These are phyloP conservation scores for Morus bassanus DNA, from an alignment of 2,797 vertebrate species.

Conservation along the genomic window DNA sequence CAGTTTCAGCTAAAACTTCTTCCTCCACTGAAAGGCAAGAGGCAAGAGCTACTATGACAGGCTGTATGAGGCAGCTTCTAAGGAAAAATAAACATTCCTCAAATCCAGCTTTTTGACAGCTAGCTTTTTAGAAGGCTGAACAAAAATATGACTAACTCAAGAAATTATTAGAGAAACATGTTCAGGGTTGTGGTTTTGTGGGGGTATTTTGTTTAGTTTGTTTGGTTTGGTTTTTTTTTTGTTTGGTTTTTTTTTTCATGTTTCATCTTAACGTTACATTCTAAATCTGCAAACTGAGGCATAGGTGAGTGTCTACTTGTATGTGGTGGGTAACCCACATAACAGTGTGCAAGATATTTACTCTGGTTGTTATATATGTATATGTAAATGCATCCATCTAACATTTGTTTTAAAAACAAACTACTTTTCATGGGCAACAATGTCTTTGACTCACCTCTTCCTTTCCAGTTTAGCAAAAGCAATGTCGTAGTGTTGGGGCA, in stretches of 20 bases:
- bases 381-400: not conserved
- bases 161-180: not conserved
- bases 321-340: not conserved
- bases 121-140: not conserved
- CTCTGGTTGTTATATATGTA: not conserved
- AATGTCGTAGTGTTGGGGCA: not conserved
- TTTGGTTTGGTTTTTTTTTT: no score
- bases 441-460: not conserved
- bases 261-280: not conserved
- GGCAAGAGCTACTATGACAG: not conserved
- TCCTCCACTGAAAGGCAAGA: not conserved
- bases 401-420: not conserved
- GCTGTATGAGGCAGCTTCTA: not conserved
- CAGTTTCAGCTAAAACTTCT: not conserved
- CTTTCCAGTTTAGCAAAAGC: not conserved
- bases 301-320: not conserved
- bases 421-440: not conserved
- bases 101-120: not conserved
- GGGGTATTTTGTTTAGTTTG: no score
- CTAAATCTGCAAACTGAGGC: not conserved
- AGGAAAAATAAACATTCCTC: not conserved
- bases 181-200: not conserved
- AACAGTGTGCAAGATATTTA: not conserved
- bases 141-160: not conserved
- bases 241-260: not conserved